Base-by-base conservation (phyloP, 2,113 vertebrate genomes). In the Struthio camelus region DNA sequence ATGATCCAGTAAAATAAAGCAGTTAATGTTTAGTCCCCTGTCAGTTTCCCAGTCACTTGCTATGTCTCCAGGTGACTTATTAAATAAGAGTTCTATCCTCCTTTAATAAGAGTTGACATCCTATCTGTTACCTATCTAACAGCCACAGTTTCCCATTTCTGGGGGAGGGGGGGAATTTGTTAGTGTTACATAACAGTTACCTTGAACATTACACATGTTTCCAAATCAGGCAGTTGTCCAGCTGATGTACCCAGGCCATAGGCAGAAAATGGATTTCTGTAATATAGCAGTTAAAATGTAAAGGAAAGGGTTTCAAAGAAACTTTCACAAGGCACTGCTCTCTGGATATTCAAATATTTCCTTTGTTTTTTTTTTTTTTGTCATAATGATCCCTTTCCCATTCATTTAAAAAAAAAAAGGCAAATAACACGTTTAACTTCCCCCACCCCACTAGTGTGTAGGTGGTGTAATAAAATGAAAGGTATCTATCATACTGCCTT, bases 131-230 rank as follows among this genome's bases (percentile, higher is more conserved):
- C 95, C 95, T 96, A 95, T 95, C 94, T 96, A 96, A 65, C 65
- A 77, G 88, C 72, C 76, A 75, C 83, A 61, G 44, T 94, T 77
- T 97, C 95, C 56, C 86, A 88, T 82, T 58, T 87, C 87, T 36
- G 82, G 87, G 72, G 76, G 78, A 1, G 36, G 62, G 62, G 73
- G 56, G 42, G 69, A 66, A 85, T 73, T 88, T 40, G 46, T 61
- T 2, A 0, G 44, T 8, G 94, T 98, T 98, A 97, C 81, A 88
- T 98, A 98, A 98, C 70, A 10, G 81, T 95, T 97, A 97, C 97
- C 98, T 98, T 95, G 97, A 98, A 88, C 96, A 93, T 56, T 0
- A 0, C 92, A 95, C 72, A 34, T 87, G 71, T 97, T 95, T 96
- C 94, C 95, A 96, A 79, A 95, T 81, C 82, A 93, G 93, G 76